Percentiles rank a stretch among this genome's conserved stretches.
Evolutionary conservation across 1,140 invertebrate genomes (phyloP).

Genomic region (Trinorchestia longiramus): DNA sequence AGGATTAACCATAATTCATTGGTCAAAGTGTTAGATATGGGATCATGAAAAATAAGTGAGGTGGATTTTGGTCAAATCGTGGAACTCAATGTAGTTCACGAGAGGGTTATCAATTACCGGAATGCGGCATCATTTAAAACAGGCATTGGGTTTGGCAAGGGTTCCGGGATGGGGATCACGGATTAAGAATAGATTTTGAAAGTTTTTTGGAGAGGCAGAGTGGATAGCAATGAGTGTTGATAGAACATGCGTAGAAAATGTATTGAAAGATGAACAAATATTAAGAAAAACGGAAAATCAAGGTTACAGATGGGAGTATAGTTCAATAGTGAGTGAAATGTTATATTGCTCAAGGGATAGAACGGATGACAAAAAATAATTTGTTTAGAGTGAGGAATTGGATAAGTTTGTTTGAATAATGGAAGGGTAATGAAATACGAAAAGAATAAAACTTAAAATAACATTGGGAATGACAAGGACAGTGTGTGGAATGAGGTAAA

Average conservation of each 20-base stretch:
- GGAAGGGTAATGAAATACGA: background rate
- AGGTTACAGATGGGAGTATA: background rate
- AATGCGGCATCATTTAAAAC: background rate
- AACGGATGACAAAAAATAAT: background rate
- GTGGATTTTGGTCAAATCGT: background rate
- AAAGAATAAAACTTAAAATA: background rate
- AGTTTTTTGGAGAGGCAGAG: background rate
- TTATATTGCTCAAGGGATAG: background rate
- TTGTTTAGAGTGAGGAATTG: background rate
- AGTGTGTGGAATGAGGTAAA: background rate
- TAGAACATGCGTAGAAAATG: background rate
- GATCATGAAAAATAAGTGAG: background rate
- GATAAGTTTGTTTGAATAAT: background rate
- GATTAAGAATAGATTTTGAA: background rate
- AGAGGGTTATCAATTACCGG: background rate
- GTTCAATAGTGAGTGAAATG: background rate
- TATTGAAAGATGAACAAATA: background rate
- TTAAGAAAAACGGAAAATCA: background rate
- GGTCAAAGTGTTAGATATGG: background rate
- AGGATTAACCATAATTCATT: background rate
- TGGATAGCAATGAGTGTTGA: background rate
- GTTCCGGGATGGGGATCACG: background rate
- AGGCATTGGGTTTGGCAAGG: background rate
- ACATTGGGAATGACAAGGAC: background rate
- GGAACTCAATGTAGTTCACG: background rate